A percentile compares a stretch with the other conserved stretches of the same genome.
These are phyloP conservation scores for Rallus limicola DNA, from an alignment of 2,113 vertebrate genomes.

Conservation along the genomic window DNA sequence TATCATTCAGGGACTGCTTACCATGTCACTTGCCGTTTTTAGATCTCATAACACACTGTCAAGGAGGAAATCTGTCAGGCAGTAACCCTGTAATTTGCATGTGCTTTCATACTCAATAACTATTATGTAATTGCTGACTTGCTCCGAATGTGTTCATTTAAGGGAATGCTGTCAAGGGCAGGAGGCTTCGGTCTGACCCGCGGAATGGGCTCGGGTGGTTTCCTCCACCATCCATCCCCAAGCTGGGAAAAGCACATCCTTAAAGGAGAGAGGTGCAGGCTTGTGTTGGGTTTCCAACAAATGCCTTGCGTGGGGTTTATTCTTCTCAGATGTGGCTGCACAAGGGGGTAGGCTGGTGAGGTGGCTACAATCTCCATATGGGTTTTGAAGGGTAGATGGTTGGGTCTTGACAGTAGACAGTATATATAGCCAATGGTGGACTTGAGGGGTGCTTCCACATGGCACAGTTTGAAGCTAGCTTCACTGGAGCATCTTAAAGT, in stretches of 20 bases:
- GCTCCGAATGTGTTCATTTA: neutral
- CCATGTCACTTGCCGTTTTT: neutral
- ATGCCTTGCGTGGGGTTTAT: accelerated
- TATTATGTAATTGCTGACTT: neutral
- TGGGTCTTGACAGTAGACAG: neutral
- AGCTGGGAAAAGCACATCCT: neutral
- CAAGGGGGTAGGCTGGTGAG: neutral
- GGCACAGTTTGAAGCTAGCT: neutral
- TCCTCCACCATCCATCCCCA: neutral
- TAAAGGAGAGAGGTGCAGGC: neutral
- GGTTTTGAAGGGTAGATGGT: neutral
- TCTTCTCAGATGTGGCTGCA: neutral
- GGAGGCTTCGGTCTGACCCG: neutral
- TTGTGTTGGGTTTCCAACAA: neutral
- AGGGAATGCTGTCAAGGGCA: neutral
- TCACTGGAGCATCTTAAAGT: neutral
- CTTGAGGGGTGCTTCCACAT: neutral
- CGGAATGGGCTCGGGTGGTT: neutral
- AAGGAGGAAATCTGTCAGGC: slow-evolving; percentile 20
- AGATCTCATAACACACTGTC: slow-evolving; percentile 14
- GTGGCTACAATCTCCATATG: accelerated
- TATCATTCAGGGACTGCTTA: slow-evolving; percentile 14
- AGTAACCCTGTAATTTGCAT: slow-evolving; percentile 46
- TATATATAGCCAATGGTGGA: neutral
- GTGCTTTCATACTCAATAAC: neutral